Base-by-base conservation (phyloP, 2,113 vertebrate species). In the Sturnus vulgaris region DNA sequence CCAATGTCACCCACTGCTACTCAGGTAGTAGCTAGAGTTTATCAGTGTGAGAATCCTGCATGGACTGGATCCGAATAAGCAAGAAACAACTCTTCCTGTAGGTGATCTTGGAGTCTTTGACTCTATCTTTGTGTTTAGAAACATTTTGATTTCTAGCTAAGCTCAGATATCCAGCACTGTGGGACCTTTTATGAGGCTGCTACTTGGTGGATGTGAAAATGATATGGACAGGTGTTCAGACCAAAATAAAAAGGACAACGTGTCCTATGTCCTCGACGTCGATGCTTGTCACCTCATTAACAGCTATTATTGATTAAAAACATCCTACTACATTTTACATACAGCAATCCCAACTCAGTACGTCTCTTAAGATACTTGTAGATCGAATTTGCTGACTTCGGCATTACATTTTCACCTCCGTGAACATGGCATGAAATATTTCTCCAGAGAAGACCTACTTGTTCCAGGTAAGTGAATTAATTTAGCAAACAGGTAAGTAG, bases 401-500 rank as follows among this genome's bases (percentile, higher is more conserved):
- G 23, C 21, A 4, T 70, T 66, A 6, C 10, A 20, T 70, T 77
- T 77, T 68, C 44, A 30, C 33, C 31, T 28, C 15, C 31, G 6
- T 46, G 24, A 82, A 56, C 33, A 60, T 2, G 3, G 14, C 64
- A 47, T 59, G 15, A 77, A 92, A 63, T 82, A 35, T 31, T 92
- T 12, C n/a, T 88, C 5, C 46, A 70, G 52, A 66, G 35, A 57
- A 77, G 16, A 71, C 5, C 66, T 61, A 35, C 70, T 88, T 93
- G 57, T 94, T 87, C 55, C 53, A 92, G 85, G 79, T 94, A 94
- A 93, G 93, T 91, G 46, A 21, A 72, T 82, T 82, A 59, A 70
- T 5, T 72, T 61, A 57, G 9, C n/a, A 37, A 88, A 17, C 3
- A 10, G 65, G 11, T 75, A 64, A 82, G 31, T 52, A 24, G 37